These are phyloP conservation scores for Rhabdomys dilectus DNA, from an alignment of 2,113 vertebrate genomes.

Conservation along the genomic window DNA sequence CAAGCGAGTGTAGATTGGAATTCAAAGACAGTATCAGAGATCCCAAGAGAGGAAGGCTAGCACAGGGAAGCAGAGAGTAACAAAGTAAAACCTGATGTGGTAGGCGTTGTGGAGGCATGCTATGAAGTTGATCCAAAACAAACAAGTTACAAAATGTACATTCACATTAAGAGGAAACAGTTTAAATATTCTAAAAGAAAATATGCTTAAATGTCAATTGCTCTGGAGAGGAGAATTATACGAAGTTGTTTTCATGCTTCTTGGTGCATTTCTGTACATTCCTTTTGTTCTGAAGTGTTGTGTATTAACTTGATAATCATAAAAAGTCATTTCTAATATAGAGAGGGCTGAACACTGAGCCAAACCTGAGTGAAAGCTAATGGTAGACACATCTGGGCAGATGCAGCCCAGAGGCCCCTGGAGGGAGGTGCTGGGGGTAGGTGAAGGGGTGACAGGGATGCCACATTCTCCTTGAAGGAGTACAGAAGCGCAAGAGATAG, in stretches of 20 bases:
- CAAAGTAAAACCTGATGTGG: neutral
- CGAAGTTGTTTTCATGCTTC: neutral
- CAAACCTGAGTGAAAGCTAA: neutral
- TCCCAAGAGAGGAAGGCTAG: neutral
- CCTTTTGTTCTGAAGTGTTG: neutral
- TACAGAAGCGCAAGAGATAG: neutral
- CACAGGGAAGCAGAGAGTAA: neutral
- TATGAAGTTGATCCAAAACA: neutral
- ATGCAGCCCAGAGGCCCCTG: neutral
- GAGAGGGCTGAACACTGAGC: neutral
- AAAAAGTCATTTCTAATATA: neutral
- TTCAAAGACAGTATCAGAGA: neutral
- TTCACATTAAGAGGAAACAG: neutral
- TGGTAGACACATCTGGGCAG: neutral
- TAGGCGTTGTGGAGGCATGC: neutral
- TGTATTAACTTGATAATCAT: neutral
- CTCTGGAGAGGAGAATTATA: neutral
- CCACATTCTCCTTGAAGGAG: neutral
- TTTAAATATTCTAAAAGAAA: neutral
- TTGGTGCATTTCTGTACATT: neutral
- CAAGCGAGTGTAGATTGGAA: neutral
- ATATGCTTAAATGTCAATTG: conserved; percentile 12
- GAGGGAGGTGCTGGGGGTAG: neutral
- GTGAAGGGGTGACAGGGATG: accelerated
- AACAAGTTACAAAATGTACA: neutral